phyloP scores from a whole-genome alignment of 2,888 invertebrate species.

The Cryptocheilus praepositus region DNA sequence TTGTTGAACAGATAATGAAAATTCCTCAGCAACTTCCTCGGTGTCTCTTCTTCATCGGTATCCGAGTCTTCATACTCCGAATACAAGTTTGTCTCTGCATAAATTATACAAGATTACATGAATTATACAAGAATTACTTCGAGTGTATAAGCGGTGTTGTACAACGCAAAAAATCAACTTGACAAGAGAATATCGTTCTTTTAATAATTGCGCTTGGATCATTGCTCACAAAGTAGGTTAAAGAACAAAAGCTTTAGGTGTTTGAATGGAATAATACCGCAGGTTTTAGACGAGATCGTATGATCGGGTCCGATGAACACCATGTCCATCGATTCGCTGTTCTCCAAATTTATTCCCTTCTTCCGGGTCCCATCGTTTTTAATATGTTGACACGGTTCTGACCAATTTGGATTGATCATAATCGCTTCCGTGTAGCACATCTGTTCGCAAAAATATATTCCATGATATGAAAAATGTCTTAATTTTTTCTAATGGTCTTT shows the following conservation, averaged over 20 bases:
- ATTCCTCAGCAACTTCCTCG: conserved; percentile 84
- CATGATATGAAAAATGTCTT: too few species aligned
- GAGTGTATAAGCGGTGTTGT: not conserved
- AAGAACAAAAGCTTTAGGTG: too few species aligned
- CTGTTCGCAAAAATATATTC: conserved; percentile 51
- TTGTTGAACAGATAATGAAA: conserved; percentile 86
- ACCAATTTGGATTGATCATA: conserved; percentile 74
- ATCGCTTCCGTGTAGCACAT: conserved; percentile 78
- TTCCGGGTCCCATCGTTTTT: conserved; percentile 67
- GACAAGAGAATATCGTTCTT: too few species aligned
- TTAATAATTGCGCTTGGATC: too few species aligned
- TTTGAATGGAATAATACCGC: conserved; percentile 48
- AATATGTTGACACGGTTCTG: conserved; percentile 57
- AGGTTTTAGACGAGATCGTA: conserved; percentile 53
- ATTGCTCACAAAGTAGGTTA: too few species aligned
- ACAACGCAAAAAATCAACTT: conserved; percentile 1
- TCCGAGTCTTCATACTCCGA: conserved; percentile 79
- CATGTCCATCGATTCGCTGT: conserved; percentile 79
- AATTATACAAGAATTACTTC: not conserved
- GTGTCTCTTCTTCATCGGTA: conserved; percentile 82
- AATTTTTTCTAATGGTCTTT: too few species aligned
- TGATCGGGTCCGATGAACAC: conserved; percentile 76
- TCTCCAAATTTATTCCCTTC: conserved; percentile 77
- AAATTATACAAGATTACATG: conserved; percentile 1
- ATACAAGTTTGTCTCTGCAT: conserved; percentile 65